Base-by-base conservation (phyloP, 1,140 invertebrate species). In the Cydia amplana region DNA sequence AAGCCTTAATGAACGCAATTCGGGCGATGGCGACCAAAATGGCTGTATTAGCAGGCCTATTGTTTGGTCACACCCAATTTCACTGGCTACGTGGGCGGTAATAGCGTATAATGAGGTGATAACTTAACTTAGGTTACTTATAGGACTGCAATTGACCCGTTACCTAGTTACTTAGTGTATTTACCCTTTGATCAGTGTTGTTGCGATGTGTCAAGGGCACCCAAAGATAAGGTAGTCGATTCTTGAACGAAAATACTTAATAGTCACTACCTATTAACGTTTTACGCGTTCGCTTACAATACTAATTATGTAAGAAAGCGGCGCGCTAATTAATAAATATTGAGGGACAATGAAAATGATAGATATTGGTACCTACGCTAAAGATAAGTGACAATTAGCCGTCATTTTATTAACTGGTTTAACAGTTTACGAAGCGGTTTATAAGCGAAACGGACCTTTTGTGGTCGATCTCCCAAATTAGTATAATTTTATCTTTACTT, bases 61-160 rank as follows among this genome's bases (percentile, higher is more conserved):
- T 70, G 65, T 70, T 32, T 70, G 65, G 32, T 70, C 32, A 70
- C 65, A 40, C 65, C 65, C 36, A 70, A 70, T 70, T 70, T 70
- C 65, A 70, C 65, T 18, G 25, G 32, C n/a, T 9, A 18, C 32
- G 65, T 70, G 28, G 65, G 65, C 65, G 65, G 65, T 70, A 70
- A 43, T 65, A 16, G 64, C 14, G 32, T 70, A 14, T 70, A 36
- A 40, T 40, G 36, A 40, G 16, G 65, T 70, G 18, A 40, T 70
- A 46, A 46, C 14, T 46, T 46, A 60, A 12, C 43, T 46, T 46
- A 60, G 7, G 16, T 28, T 60, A n/a, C n/a, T n/a, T n/a, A 60
- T 23, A 60, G 55, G 55, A 60, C 55, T 23, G 55, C 55, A 60
- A 60, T 60, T 60, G 18, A 60, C 55, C 55, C 20, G 20, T 60